phyloP scores from a whole-genome alignment of 1,140 invertebrate genomes.

The Acyrthosiphon pisum region DNA sequence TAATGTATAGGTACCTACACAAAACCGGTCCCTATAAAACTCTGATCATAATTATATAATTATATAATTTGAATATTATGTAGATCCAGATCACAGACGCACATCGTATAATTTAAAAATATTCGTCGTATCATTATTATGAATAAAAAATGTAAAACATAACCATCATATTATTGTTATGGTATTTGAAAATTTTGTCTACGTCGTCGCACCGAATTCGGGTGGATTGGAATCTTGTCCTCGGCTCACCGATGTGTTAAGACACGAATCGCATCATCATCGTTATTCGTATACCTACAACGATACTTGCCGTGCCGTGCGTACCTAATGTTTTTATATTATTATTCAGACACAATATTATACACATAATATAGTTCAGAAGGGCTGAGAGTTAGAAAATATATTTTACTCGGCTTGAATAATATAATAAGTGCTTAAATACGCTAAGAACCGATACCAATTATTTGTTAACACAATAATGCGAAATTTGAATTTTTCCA shows the following conservation, averaged over 20 bases:
- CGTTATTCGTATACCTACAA: neutral
- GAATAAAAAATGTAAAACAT: neutral
- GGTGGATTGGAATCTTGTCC: neutral
- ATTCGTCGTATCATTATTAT: neutral
- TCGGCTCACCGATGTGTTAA: neutral
- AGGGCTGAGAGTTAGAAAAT: neutral
- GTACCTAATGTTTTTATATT: neutral
- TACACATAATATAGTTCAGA: neutral
- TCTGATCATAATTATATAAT: no score
- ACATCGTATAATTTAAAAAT: neutral
- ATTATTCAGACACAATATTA: neutral
- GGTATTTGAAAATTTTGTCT: neutral
- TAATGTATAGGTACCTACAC: no score
- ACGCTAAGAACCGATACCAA: no score
- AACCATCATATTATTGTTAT: neutral
- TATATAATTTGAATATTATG: neutral
- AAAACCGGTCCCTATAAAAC: no score
- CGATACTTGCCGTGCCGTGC: neutral
- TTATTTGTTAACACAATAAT: no score
- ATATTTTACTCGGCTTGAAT: neutral
- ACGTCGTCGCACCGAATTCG: neutral
- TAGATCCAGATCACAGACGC: neutral
- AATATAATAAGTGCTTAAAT: neutral
- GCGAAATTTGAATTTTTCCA: neutral
- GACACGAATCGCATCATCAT: neutral